Evolutionary conservation across 2,888 invertebrate species (phyloP).

Genomic region (Lumbricus terrestris): DNA sequence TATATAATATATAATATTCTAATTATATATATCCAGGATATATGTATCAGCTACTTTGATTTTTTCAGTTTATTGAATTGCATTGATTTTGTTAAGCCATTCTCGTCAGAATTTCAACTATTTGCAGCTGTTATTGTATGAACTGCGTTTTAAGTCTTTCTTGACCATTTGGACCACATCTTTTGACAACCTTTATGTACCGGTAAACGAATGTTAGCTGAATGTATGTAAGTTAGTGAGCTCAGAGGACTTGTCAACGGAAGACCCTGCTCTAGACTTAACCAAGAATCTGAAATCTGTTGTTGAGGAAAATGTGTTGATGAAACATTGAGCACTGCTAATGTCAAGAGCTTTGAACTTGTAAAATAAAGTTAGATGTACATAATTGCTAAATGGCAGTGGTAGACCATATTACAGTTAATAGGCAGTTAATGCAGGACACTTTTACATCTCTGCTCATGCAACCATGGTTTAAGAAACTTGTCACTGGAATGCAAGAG

Average conservation of each 20-base stretch:
- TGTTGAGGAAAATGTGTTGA: too few relatives aligned
- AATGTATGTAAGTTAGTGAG: background rate
- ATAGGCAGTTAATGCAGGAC: too few relatives aligned
- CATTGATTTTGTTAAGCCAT: background rate
- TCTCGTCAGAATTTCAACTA: background rate
- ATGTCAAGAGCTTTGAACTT: too few relatives aligned
- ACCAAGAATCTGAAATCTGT: background rate
- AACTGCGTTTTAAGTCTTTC: background rate
- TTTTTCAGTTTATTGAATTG: background rate
- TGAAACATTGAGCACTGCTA: too few relatives aligned
- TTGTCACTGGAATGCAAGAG: too few relatives aligned
- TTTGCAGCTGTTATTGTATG: background rate
- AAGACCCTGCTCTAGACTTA: background rate
- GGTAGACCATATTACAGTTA: too few relatives aligned
- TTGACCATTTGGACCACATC: background rate
- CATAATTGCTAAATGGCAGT: too few relatives aligned
- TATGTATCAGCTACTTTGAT: background rate
- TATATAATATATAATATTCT: background rate
- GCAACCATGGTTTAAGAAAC: too few relatives aligned
- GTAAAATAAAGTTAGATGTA: too few relatives aligned
- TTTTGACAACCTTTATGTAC: background rate
- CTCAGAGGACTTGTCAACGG: background rate
- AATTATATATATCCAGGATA: background rate
- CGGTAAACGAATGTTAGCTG: background rate
- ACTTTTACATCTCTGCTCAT: too few relatives aligned